Percentiles rank a stretch among this genome's conserved stretches.
phyloP scores from a whole-genome alignment of 1,140 invertebrate species.

The Bombyx mori region DNA sequence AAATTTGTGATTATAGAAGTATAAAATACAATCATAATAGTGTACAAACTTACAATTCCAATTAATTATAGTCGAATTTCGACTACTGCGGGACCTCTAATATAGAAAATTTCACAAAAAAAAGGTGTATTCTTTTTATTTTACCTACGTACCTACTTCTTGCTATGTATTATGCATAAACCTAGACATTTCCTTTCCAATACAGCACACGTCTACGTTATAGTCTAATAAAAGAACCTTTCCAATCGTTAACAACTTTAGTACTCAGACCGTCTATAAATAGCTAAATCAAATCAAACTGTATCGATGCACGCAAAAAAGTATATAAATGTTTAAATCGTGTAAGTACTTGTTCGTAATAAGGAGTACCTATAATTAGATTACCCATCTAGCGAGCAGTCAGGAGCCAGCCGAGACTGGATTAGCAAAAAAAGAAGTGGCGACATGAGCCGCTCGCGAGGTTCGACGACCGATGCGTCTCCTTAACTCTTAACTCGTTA shows the following conservation, averaged over 20 bases:
- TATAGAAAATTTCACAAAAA: no score
- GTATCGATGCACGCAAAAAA: not conserved
- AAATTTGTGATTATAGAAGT: no score
- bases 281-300: conserved; percentile 1
- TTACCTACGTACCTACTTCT: no score
- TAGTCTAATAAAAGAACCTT: no score
- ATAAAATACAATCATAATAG: no score
- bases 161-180: no score
- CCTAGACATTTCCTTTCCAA: no score
- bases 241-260: not conserved
- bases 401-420: conserved; percentile 35
- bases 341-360: conserved; percentile 25
- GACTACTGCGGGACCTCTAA: no score
- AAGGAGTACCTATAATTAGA: conserved; percentile 53
- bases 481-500: conserved; percentile 28
- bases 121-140: no score
- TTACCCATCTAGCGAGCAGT: conserved; percentile 41
- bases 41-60: no score
- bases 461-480: conserved; percentile 42
- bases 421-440: conserved; percentile 47
- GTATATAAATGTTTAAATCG: conserved; percentile 18
- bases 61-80: no score
- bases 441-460: conserved; percentile 29
- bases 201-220: no score
- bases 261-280: conserved; percentile 1